Evolutionary conservation across 2,797 vertebrate genomes (phyloP), one percentile per base, ranked within the genome.

Genomic region (Poecilia velifera): DNA sequence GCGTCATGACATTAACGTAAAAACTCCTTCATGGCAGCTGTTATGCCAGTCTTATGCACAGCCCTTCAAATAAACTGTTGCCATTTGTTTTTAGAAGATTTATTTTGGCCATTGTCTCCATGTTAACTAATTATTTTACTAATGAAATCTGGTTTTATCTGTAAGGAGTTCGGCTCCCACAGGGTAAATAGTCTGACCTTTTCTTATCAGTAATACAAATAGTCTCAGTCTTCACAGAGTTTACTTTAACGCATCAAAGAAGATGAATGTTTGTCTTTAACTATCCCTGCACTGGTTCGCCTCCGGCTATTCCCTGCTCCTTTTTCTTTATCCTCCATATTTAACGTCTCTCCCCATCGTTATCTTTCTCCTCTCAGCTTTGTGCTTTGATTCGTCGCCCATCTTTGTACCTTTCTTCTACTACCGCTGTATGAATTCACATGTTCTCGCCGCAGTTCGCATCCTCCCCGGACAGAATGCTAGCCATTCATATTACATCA

Each of bases 401-500:
- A 34, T 78, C 81, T 74, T 76, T 31, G 79, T 77, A 79, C 70
- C 83, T 82, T 80, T 84, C 77, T 78, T 79, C 53, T 81, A 85
- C 84, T 84, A 84, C 87, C 84, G 76, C 85, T 53, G 77, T 76
- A 72, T 68, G 72, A 75, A 84, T 86, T 79, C 86, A 70, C 46
- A 77, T 76, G 78, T 87, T 87, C 81, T 94, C 84, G 76, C 84
- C 82, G 78, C 83, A 72, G 85, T 90, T 86, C 92, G 87, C 92
- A 90, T 91, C 89, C 89, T 41, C 72, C 39, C n/a, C 55, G 12
- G 90, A 90, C 79, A 93, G 71, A 91, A 89, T 89, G 81, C 84
- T 82, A 85, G 88, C 81, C 84, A 90, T 89, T 93, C 89, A 90
- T 93, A 92, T 93, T 92, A 93, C 91, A 94, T 94, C 92, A 93